Conservation (phyloP, 2,797 vertebrate species). For the Buphagus erythrorhynchus region DNA sequence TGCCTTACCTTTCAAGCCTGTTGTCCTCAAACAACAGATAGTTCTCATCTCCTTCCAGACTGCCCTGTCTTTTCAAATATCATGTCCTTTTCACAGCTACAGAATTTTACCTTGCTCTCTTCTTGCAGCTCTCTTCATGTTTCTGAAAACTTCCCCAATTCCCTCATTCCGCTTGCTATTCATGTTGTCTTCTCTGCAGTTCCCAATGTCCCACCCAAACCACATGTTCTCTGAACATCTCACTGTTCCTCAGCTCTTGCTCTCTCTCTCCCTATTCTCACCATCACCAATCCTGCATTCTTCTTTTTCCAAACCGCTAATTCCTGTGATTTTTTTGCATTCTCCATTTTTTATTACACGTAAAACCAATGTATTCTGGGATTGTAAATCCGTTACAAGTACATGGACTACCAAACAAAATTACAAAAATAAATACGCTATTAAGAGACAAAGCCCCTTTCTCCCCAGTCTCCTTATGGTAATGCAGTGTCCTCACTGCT, state of each 20-base stretch:
- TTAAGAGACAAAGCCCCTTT: not conserved
- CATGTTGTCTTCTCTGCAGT: not conserved
- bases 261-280: not conserved
- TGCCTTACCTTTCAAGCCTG: not conserved
- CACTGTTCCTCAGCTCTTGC: not conserved
- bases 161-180: not conserved
- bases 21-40: not conserved
- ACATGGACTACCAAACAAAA: not conserved
- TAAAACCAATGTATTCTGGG: not conserved
- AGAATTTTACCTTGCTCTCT: not conserved
- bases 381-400: not conserved
- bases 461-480: not conserved
- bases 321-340: not conserved
- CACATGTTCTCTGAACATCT: not conserved
- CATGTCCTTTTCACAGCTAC: not conserved
- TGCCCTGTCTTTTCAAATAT: not conserved
- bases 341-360: not conserved
- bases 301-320: not conserved
- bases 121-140: not conserved
- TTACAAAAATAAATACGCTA: not conserved
- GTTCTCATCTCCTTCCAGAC: not conserved
- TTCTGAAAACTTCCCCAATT: not conserved
- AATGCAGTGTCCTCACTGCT: not conserved
- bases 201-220: not conserved
- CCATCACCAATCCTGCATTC: not conserved